A percentile compares a stretch with the other conserved stretches of the same genome.
These are phyloP conservation scores for Dendrolimus houi DNA, from an alignment of 2,888 invertebrate species.

Conservation along the genomic window DNA sequence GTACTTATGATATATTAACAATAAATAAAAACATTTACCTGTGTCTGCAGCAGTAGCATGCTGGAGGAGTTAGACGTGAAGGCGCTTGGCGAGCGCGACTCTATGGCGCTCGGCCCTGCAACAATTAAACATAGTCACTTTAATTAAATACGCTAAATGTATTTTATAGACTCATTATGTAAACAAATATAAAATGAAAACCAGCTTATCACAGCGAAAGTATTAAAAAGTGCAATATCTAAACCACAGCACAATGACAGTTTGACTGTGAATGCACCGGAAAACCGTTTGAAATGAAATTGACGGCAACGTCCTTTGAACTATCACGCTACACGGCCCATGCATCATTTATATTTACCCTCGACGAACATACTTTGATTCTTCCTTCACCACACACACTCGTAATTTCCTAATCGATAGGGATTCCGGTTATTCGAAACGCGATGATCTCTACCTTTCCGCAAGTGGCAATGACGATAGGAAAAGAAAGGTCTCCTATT, in stretches of 20 bases:
- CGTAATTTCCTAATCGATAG: slow-evolving; percentile 62
- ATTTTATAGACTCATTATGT: neutral
- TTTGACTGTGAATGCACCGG: slow-evolving; percentile 40
- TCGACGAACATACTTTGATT: slow-evolving; percentile 74
- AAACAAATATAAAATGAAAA: neutral
- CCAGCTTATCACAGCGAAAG: neutral
- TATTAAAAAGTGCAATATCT: slow-evolving; percentile 12
- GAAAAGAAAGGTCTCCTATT: slow-evolving; percentile 55
- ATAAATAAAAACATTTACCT: slow-evolving; percentile 75
- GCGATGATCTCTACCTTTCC: slow-evolving; percentile 43
- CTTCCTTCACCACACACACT: slow-evolving; percentile 59
- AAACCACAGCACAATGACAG: slow-evolving; percentile 24
- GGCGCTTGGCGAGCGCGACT: slow-evolving; percentile 76
- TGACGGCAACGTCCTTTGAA: slow-evolving; percentile 63
- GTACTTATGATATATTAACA: neutral
- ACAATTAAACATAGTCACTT: slow-evolving; percentile 37
- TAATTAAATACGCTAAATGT: slow-evolving; percentile 14
- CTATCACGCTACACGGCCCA: slow-evolving; percentile 78
- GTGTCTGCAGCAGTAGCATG: slow-evolving; percentile 96
- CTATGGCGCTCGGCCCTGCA: slow-evolving; percentile 74
- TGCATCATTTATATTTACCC: slow-evolving; percentile 76
- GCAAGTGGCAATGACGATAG: slow-evolving; percentile 45
- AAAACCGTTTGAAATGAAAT: slow-evolving; percentile 38
- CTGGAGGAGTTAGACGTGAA: slow-evolving; percentile 81
- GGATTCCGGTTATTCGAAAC: slow-evolving; percentile 27